Evolutionary conservation across 2,888 invertebrate genomes (phyloP).

Genomic region (Metallyticus violacea): DNA sequence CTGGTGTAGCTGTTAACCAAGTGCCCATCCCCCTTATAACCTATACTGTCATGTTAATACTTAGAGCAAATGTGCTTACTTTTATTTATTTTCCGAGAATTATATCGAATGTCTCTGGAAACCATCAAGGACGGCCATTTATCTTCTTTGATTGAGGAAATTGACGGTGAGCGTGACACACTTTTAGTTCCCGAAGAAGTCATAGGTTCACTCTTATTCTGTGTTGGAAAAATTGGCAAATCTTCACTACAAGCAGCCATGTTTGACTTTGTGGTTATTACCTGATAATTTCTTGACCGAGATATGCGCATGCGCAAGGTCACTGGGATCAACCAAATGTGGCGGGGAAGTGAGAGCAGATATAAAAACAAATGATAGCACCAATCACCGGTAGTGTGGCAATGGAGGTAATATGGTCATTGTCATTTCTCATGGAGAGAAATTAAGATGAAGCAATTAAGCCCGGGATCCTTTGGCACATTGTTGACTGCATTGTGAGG

Average conservation of each 20-base stretch:
- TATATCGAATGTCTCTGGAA: conserved; percentile 17
- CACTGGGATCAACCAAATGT: not conserved
- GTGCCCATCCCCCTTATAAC: not conserved
- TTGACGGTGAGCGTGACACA: conserved; percentile 55
- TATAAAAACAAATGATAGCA: no score
- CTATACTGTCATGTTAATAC: not conserved
- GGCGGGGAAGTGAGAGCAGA: no score
- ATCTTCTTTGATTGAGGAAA: conserved; percentile 54
- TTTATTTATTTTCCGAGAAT: not conserved
- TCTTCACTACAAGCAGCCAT: conserved; percentile 45
- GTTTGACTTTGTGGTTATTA: conserved; percentile 27
- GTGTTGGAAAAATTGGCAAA: conserved; percentile 46
- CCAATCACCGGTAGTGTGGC: no score
- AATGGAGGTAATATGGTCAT: no score
- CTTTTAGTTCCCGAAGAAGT: conserved; percentile 42
- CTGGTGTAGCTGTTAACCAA: not conserved
- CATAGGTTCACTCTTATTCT: conserved; percentile 37
- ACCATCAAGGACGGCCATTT: conserved; percentile 43
- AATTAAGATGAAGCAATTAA: no score
- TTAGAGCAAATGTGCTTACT: not conserved
- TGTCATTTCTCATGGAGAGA: no score
- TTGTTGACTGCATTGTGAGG: no score
- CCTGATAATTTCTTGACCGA: not conserved
- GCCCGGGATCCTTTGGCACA: no score
- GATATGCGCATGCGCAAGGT: not conserved